Evolutionary conservation across 2,888 invertebrate genomes (phyloP).

Genomic region (Drosophila melanosoma): DNA sequence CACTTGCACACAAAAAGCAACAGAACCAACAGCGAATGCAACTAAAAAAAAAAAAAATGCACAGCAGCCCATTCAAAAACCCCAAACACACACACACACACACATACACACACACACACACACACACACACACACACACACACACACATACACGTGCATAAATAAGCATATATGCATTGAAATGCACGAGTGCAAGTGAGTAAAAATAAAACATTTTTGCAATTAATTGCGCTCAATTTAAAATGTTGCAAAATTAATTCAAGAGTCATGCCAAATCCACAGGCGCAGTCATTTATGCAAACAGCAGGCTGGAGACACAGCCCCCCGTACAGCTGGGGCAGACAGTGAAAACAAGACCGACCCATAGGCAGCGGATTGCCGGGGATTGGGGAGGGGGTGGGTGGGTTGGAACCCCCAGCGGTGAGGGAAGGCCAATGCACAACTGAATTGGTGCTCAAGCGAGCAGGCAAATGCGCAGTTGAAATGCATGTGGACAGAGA

Average conservation of each 20-base stretch:
- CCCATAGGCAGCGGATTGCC: neutral
- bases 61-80: slow-evolving; percentile 67
- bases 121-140: slow-evolving; percentile 4
- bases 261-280: slow-evolving; percentile 82
- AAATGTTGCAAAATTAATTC: slow-evolving; percentile 84
- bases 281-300: slow-evolving; percentile 78
- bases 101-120: slow-evolving; percentile 1
- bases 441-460: slow-evolving; percentile 68
- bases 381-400: neutral
- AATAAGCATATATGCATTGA: slow-evolving; percentile 19
- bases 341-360: neutral
- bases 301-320: slow-evolving; percentile 33
- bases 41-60: slow-evolving; percentile 66
- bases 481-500: slow-evolving; percentile 63
- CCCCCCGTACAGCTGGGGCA: slow-evolving; percentile 7
- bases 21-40: slow-evolving; percentile 41
- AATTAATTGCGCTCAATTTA: slow-evolving; percentile 84
- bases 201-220: slow-evolving; percentile 81
- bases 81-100: slow-evolving; percentile 41
- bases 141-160: slow-evolving; percentile 3
- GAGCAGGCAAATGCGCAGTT: slow-evolving; percentile 70
- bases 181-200: slow-evolving; percentile 72
- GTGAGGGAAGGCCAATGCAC: slow-evolving; percentile 36
- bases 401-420: neutral
- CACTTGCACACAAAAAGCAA: slow-evolving; percentile 73